Percentiles rank a stretch among this genome's conserved stretches.
phyloP scores from a whole-genome alignment of 2,888 invertebrate species.

The Cheilosia pagana region DNA sequence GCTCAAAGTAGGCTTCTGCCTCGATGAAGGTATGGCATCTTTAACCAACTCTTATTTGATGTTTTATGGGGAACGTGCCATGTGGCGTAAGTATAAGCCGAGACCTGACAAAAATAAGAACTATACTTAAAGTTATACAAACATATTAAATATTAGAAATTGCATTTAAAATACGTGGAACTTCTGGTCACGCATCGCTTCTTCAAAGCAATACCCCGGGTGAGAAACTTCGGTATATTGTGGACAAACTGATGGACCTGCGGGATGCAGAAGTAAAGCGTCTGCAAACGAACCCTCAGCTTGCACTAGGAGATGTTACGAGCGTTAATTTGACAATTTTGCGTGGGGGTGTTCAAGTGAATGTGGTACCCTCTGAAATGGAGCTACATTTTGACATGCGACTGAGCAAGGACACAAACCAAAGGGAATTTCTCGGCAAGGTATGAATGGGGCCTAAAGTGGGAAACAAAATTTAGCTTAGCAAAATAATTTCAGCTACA shows the following conservation, averaged over 20 bases:
- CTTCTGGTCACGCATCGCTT: constrained; percentile 90
- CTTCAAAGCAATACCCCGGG: constrained; percentile 88
- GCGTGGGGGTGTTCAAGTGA: constrained; percentile 90
- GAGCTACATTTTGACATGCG: constrained; percentile 87
- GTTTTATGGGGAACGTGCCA: constrained; percentile 86
- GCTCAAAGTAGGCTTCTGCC: constrained; percentile 89
- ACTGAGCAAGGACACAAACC: constrained; percentile 85
- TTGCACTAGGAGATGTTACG: constrained; percentile 88
- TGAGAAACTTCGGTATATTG: constrained; percentile 87
- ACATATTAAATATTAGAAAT: too few species aligned
- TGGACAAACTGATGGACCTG: constrained; percentile 87
- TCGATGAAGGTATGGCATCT: constrained; percentile 92
- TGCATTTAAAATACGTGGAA: constrained; percentile 85
- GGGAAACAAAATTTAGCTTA: not conserved
- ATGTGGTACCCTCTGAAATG: constrained; percentile 91
- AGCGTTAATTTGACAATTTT: constrained; percentile 89
- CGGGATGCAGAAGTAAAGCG: constrained; percentile 85
- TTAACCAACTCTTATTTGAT: constrained; percentile 86
- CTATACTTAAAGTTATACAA: not conserved
- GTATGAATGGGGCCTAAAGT: constrained; percentile 80
- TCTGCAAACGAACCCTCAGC: constrained; percentile 82
- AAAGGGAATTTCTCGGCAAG: constrained; percentile 85
- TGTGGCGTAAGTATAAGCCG: constrained; percentile 85
- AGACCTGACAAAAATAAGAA: constrained; percentile 45
- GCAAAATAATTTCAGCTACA: constrained; percentile 76